Evolutionary conservation across 2,888 invertebrate genomes (phyloP), one percentile per base, ranked within the genome.

Genomic region (Cantharis rufa): DNA sequence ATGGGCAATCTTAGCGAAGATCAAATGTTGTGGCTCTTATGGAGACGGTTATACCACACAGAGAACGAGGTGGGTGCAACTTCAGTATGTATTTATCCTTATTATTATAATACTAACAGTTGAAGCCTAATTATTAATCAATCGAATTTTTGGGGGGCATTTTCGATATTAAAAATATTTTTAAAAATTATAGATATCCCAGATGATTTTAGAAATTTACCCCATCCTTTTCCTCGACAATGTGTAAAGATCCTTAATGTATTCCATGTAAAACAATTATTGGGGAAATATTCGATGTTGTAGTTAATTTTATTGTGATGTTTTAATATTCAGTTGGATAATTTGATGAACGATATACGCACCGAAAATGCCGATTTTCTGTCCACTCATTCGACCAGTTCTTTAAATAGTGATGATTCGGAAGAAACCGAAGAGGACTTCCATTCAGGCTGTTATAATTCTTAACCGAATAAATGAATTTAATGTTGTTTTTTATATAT

Each of bases 11-110:
- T 85, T 16, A 84, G 84, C 71, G 86, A 86, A 72, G 85, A 83
- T 73, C 86, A 86, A 81, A 86, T 87, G 84, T 80, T 88, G 77
- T 87, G 87, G 87, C 87, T 87, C 86, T 80, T 88, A 32, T 88
- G 87, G 87, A 82, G 86, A 75, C 87, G 86, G n/a, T 78, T 81
- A 86, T 66, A 66, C 13, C 24, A 21, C 24, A 66, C 21, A 13
- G 64, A 18, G 10, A 66, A 66, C 64, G 24, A 66, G n/a, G 64
- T 21, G 15, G 24, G 16, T 63, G 13, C 2, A 15, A 11, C 11
- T 10, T 4, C n/a, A 28, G 10, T 28, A 28, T 7, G 48, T 48
- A n/a, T n/a, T n/a, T 48, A 24, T 24, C 9, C 9, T 24, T 24
- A 24, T 24, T 24, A 24, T 24, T 24, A 24, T 24, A 24, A 24